Conservation (phyloP, 2,113 vertebrate genomes). For the Phocoena phocoena region DNA sequence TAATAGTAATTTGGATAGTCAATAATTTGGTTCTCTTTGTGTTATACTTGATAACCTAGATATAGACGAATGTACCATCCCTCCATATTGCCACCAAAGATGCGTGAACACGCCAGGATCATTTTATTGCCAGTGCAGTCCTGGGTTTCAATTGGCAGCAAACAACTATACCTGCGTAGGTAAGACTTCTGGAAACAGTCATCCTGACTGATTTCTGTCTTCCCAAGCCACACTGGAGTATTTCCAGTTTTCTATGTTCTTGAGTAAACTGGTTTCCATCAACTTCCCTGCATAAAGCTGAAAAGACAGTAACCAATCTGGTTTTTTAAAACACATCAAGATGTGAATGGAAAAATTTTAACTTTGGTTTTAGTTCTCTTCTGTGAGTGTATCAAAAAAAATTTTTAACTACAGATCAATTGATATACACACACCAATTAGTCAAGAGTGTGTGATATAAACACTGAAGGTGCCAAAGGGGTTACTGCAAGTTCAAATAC, state of each 20-base stretch:
- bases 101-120: constrained; percentile 95
- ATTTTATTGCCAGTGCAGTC: constrained; percentile 95
- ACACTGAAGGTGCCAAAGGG: constrained; percentile 63
- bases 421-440: constrained; percentile 50
- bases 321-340: constrained; percentile 71
- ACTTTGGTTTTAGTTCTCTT: constrained; percentile 10
- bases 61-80: constrained; percentile 91
- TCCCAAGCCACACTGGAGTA: not conserved
- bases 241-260: constrained; percentile 30
- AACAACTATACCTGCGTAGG: constrained; percentile 97
- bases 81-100: constrained; percentile 94
- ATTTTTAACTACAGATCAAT: constrained; percentile 17
- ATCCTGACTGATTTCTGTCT: not conserved
- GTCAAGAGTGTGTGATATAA: constrained; percentile 63
- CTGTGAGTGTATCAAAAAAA: not conserved
- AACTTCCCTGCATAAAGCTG: constrained; percentile 33
- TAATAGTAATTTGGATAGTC: not conserved
- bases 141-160: constrained; percentile 92
- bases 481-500: constrained; percentile 54
- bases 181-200: constrained; percentile 82
- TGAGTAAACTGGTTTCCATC: constrained; percentile 25
- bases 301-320: constrained; percentile 50
- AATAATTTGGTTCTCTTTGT: constrained; percentile 61
- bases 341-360: constrained; percentile 58
- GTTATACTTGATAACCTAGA: constrained; percentile 83